Evolutionary conservation across 2,797 vertebrate genomes (phyloP).

Genomic region (Euthynnus affinis): DNA sequence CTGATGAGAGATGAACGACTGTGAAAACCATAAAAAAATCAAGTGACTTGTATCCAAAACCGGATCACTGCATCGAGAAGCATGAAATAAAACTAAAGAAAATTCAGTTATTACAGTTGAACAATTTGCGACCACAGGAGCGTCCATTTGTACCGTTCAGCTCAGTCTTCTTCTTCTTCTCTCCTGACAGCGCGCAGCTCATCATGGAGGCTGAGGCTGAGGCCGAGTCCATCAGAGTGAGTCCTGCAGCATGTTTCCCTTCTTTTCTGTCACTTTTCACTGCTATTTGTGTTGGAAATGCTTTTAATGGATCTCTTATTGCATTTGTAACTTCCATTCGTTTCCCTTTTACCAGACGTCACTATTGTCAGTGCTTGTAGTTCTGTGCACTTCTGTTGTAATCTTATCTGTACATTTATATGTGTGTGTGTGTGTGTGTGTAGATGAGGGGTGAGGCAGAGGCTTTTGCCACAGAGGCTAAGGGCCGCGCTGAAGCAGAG

Average conservation of each 20-base stretch:
- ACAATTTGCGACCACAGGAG: not conserved
- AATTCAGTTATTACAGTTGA: not conserved
- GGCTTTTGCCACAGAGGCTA: slow-evolving; percentile 91
- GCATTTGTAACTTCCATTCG: not conserved
- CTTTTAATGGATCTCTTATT: not conserved
- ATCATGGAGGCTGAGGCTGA: slow-evolving; percentile 95
- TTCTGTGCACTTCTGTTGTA: not conserved
- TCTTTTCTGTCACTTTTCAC: not conserved
- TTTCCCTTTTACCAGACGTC: not conserved
- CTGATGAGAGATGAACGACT: not conserved
- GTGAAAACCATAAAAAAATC: not conserved
- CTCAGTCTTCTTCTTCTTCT: slow-evolving; percentile 4
- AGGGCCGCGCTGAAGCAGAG: slow-evolving; percentile 92
- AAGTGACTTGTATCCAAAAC: not conserved
- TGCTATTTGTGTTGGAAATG: not conserved
- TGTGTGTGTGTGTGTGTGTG: slow-evolving; percentile 2
- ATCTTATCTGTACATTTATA: not conserved
- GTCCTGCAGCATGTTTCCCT: slow-evolving; percentile 37
- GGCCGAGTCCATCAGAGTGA: slow-evolving; percentile 91
- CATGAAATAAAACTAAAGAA: not conserved
- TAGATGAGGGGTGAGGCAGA: slow-evolving; percentile 93
- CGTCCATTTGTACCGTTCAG: not conserved
- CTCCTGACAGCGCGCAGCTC: slow-evolving; percentile 85
- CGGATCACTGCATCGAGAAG: not conserved
- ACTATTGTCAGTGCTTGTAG: not conserved